Evolutionary conservation across 1,140 invertebrate genomes (phyloP).

Genomic region (Drosophila repletoides): DNA sequence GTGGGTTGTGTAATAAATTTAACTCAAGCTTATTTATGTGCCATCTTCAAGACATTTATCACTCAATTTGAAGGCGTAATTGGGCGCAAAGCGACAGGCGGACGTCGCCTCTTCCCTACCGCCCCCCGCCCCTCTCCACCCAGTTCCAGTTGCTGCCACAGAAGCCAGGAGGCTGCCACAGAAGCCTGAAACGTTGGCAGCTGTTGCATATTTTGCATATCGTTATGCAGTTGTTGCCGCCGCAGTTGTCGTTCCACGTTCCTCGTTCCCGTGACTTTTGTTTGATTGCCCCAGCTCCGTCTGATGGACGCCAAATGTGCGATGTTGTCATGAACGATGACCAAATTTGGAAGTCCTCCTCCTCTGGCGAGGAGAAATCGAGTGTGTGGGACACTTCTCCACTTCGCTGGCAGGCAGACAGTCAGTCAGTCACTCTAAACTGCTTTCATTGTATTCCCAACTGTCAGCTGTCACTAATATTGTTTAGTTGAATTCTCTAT

Average conservation of each 20-base stretch:
- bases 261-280: constrained; percentile 26
- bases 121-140: too few species aligned
- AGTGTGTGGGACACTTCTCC: constrained; percentile 19
- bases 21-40: constrained; percentile 78
- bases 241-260: background rate
- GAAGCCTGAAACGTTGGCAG: constrained; percentile 41
- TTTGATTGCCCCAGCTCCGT: constrained; percentile 57
- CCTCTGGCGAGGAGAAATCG: background rate
- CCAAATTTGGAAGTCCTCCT: constrained; percentile 32
- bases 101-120: background rate
- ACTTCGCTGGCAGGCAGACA: background rate
- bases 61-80: constrained; percentile 81
- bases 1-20: constrained; percentile 81
- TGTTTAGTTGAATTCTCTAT: constrained; percentile 7
- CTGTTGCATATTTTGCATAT: constrained; percentile 77
- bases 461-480: constrained; percentile 21
- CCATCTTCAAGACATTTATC: constrained; percentile 77
- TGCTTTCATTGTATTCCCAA: constrained; percentile 7
- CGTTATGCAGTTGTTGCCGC: constrained; percentile 61
- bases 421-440: background rate
- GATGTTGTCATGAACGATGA: constrained; percentile 33
- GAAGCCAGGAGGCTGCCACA: constrained; percentile 25
- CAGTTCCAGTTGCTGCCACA: too few species aligned
- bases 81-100: constrained; percentile 75
- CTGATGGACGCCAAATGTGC: constrained; percentile 30